A percentile compares a stretch with the other conserved stretches of the same genome.
phyloP scores from a whole-genome alignment of 2,113 vertebrate species.

The Apodemus sylvaticus region DNA sequence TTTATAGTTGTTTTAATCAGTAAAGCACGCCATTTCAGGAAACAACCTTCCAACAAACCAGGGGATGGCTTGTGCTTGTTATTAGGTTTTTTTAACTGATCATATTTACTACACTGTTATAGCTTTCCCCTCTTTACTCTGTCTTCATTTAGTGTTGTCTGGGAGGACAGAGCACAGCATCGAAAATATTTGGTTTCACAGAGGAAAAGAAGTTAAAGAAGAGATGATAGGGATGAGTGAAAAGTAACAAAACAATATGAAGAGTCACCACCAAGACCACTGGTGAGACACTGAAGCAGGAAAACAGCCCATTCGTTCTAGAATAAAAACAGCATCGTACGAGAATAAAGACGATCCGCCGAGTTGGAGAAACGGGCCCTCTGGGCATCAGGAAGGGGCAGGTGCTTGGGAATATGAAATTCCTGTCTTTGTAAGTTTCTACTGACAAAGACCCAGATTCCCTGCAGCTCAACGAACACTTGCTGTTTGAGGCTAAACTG shows the following conservation, averaged over 20 bases:
- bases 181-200: slow-evolving; percentile 19
- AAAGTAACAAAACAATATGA: background rate
- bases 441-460: accelerated
- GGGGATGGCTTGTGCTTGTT: slow-evolving; percentile 37
- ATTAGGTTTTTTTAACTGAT: slow-evolving; percentile 44
- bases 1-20: slow-evolving; percentile 44
- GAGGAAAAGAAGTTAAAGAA: background rate
- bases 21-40: slow-evolving; percentile 28
- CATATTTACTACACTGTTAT: background rate
- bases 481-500: background rate
- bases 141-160: background rate
- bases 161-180: background rate
- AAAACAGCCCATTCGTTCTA: background rate
- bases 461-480: slow-evolving; percentile 17
- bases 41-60: slow-evolving; percentile 40
- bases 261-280: background rate
- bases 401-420: background rate
- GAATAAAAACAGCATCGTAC: background rate
- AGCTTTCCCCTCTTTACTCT: background rate
- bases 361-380: background rate
- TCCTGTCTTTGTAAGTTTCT: background rate
- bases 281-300: background rate
- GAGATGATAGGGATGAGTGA: background rate
- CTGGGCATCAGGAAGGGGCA: background rate
- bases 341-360: background rate